These are phyloP conservation scores for Leptosomus discolor DNA, from an alignment of 2,113 vertebrate genomes.

Conservation along the genomic window DNA sequence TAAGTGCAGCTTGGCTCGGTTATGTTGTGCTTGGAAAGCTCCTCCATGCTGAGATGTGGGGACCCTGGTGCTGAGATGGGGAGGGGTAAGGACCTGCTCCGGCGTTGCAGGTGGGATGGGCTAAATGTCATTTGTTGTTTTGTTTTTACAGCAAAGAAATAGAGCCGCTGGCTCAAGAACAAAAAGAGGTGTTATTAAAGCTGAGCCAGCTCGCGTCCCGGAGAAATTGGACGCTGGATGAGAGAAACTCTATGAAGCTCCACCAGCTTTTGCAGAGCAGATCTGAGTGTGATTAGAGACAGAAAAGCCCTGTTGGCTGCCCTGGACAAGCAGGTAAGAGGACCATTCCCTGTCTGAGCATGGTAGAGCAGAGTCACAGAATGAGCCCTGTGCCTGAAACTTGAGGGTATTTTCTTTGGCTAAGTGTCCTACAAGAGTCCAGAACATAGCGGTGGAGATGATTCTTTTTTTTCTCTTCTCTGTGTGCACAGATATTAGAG, in stretches of 20 bases:
- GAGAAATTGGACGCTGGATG: neutral
- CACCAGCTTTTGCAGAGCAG: constrained; percentile 43
- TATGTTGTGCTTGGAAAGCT: neutral
- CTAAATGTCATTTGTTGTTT: neutral
- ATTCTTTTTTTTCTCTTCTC: neutral
- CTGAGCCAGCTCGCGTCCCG: constrained; percentile 37
- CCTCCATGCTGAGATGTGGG: neutral
- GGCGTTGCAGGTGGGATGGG: neutral
- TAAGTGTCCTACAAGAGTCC: neutral
- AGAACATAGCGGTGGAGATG: neutral
- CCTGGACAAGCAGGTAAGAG: constrained; percentile 66
- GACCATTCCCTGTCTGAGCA: neutral
- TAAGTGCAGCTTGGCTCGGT: constrained; percentile 1
- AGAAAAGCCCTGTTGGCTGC: constrained; percentile 54
- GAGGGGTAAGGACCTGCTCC: neutral
- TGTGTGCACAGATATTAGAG: constrained; percentile 10
- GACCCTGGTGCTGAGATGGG: no score
- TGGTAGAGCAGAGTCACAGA: neutral
- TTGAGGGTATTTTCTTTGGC: constrained; percentile 11
- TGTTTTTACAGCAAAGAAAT: constrained; percentile 60
- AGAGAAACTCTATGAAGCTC: constrained; percentile 45
- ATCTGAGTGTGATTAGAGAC: constrained; percentile 53
- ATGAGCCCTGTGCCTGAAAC: neutral
- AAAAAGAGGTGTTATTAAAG: constrained; percentile 3
- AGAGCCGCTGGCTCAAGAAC: constrained; percentile 28